Conservation (phyloP, 2,888 invertebrate species). For the Lapara coniferarum region DNA sequence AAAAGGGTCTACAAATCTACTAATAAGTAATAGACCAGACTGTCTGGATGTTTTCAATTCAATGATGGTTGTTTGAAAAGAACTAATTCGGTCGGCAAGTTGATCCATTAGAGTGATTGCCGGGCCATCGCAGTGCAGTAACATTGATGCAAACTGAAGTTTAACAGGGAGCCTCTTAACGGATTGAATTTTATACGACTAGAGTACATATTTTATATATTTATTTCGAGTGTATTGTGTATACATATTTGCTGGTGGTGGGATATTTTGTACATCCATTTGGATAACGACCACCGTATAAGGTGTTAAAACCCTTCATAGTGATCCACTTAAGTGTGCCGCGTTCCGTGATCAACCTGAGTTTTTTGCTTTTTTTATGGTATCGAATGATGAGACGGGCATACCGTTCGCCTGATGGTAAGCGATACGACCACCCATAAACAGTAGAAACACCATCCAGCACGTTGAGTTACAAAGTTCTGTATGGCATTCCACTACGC, state of each 20-base stretch:
- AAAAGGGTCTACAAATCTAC: slow-evolving; percentile 30
- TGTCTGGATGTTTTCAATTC: slow-evolving; percentile 74
- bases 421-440: too few species aligned
- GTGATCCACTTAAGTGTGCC: too few species aligned
- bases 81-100: slow-evolving; percentile 73
- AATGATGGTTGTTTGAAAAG: slow-evolving; percentile 74
- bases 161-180: slow-evolving; percentile 69
- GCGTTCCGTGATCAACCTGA: too few species aligned
- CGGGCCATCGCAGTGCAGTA: slow-evolving; percentile 54
- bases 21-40: slow-evolving; percentile 42
- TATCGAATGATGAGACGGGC: too few species aligned
- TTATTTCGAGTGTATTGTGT: not conserved
- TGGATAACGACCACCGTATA: too few species aligned
- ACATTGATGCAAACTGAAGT: slow-evolving; percentile 62
- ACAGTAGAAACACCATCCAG: too few species aligned
- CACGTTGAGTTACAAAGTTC: too few species aligned
- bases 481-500: too few species aligned
- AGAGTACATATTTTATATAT: slow-evolving; percentile 1
- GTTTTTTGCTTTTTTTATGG: too few species aligned
- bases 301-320: too few species aligned
- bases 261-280: too few species aligned
- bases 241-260: not conserved
- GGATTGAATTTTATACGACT: slow-evolving; percentile 71
- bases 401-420: too few species aligned
- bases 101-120: slow-evolving; percentile 79